A percentile compares a stretch with the other conserved stretches of the same genome.
These are phyloP conservation scores for Syngnathus scovelli DNA, from an alignment of 2,113 vertebrate species.

Conservation along the genomic window DNA sequence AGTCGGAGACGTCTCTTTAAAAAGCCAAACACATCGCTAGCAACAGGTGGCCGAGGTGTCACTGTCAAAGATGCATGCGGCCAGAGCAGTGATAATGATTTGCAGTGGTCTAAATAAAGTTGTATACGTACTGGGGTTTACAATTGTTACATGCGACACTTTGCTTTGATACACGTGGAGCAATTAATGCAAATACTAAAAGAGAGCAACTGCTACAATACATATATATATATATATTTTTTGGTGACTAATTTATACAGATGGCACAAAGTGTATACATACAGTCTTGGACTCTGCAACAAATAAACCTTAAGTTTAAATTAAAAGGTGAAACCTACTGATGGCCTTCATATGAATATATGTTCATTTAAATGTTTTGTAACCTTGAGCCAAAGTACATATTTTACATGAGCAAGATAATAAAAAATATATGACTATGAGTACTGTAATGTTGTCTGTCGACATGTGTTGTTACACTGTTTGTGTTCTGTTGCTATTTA, in stretches of 20 bases:
- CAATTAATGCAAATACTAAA: not conserved
- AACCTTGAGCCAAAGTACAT: too few species aligned
- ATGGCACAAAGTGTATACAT: not conserved
- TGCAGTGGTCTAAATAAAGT: constrained; percentile 5
- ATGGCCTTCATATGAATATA: too few species aligned
- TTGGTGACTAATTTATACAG: not conserved
- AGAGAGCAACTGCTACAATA: not conserved
- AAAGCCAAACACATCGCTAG: constrained; percentile 49
- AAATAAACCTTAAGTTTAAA: not conserved
- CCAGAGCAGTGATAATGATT: constrained; percentile 3
- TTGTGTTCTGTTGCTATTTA: too few species aligned
- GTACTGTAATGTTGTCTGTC: too few species aligned
- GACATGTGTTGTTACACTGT: too few species aligned
- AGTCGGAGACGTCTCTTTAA: constrained; percentile 44
- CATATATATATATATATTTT: too few species aligned
- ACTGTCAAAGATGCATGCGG: not conserved
- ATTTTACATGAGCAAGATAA: too few species aligned
- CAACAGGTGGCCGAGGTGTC: constrained; percentile 59
- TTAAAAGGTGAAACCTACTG: too few species aligned
- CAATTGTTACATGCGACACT: not conserved
- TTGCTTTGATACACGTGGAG: not conserved
- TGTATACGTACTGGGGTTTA: not conserved
- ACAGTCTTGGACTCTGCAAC: not conserved
- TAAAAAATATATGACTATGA: too few species aligned
- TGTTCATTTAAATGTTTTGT: too few species aligned